phyloP scores from a whole-genome alignment of 2,797 vertebrate species.

The Okamejei kenojei region DNA sequence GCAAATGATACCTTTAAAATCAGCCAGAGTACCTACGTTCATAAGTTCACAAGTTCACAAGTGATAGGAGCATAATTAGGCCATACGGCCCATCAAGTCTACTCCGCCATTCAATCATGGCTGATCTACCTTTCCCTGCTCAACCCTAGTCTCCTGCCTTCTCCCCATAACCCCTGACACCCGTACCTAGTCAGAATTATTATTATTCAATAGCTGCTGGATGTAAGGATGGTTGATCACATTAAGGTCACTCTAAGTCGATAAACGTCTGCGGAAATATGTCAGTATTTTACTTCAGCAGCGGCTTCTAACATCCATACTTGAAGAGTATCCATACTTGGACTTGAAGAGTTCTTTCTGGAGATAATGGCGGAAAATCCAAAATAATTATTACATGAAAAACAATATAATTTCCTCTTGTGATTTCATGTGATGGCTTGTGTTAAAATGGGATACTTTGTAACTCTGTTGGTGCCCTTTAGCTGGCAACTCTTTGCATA shows the following conservation, averaged over 20 bases:
- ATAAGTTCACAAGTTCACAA: no score
- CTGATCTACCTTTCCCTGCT: no score
- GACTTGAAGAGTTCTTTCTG: not conserved
- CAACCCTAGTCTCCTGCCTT: no score
- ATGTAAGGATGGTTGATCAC: not conserved
- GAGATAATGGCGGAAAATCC: not conserved
- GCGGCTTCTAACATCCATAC: not conserved
- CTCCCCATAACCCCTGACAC: no score
- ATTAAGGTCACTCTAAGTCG: not conserved
- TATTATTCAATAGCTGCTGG: not conserved
- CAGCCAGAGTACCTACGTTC: not conserved
- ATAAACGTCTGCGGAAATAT: not conserved
- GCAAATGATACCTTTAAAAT: not conserved
- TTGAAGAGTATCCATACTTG: not conserved
- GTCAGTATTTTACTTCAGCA: not conserved
- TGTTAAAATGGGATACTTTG: no score
- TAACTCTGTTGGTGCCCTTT: no score
- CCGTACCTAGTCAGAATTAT: not conserved
- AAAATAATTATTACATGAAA: not conserved
- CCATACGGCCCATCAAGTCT: no score
- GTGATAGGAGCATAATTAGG: no score
- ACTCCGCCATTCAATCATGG: no score
- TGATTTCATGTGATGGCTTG: not conserved
- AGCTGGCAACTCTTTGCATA: no score
- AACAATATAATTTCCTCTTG: not conserved